phyloP scores from a whole-genome alignment of 2,797 vertebrate genomes.

The Microctenopoma lineatum region DNA sequence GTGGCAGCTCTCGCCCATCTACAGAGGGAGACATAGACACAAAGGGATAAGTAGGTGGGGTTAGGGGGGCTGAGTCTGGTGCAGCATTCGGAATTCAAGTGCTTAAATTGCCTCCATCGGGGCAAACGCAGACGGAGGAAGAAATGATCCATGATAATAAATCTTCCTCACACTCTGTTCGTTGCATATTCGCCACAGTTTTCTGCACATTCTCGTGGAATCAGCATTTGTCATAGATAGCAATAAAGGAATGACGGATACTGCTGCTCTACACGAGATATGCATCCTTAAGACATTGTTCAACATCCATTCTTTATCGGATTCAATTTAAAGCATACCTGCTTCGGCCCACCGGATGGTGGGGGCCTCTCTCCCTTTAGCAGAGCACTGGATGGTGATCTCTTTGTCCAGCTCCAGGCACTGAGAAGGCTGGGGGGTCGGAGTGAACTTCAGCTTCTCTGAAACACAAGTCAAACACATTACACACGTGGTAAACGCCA shows the following conservation, averaged over 20 bases:
- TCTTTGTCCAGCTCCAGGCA: slow-evolving; percentile 95
- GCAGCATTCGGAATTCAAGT: slow-evolving; percentile 6
- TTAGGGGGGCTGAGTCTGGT: background rate
- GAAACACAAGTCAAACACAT: slow-evolving; percentile 63
- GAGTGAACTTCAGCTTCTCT: slow-evolving; percentile 99
- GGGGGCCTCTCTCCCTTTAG: slow-evolving; percentile 90
- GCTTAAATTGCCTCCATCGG: slow-evolving; percentile 23
- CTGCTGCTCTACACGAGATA: background rate
- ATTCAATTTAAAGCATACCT: slow-evolving; percentile 77
- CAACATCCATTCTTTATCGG: slow-evolving; percentile 22
- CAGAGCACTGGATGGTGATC: slow-evolving; percentile 91
- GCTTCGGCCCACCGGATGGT: slow-evolving; percentile 92
- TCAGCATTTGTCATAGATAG: slow-evolving; percentile 26
- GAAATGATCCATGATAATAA: slow-evolving; percentile 28
- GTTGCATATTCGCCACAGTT: slow-evolving; percentile 15
- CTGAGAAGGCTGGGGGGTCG: slow-evolving; percentile 90
- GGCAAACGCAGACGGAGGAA: slow-evolving; percentile 10
- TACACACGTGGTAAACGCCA: slow-evolving; percentile 28
- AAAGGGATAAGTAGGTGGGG: background rate
- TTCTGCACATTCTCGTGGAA: slow-evolving; percentile 19
- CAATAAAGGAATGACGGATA: background rate
- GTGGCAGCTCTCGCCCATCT: slow-evolving; percentile 91
- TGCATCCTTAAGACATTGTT: background rate
- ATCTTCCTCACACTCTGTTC: slow-evolving; percentile 6
- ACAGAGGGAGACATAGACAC: slow-evolving; percentile 50